These are phyloP conservation scores for Drosophila austrosaltans DNA, from an alignment of 2,888 invertebrate genomes.

Conservation along the genomic window DNA sequence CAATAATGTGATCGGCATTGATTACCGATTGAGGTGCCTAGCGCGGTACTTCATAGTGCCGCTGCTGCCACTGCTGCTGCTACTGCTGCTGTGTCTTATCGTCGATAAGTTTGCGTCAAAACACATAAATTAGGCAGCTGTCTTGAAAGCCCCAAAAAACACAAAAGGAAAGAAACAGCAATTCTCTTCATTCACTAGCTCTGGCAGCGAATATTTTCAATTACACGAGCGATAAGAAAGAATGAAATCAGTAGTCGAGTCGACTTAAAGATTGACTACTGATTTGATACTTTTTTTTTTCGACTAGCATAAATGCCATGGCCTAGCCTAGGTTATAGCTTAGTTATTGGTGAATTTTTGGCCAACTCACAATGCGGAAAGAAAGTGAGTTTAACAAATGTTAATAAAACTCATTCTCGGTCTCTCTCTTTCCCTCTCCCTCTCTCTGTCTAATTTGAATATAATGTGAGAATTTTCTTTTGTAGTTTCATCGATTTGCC, in stretches of 20 bases:
- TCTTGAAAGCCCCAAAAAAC: neutral
- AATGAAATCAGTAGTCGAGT: conserved; percentile 56
- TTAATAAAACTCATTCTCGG: neutral
- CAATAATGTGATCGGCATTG: conserved; percentile 28
- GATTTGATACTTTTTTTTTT: conserved; percentile 47
- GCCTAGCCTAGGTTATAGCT: conserved; percentile 17
- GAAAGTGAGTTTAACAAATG: conserved; percentile 34
- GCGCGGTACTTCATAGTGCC: neutral
- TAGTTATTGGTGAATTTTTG: conserved; percentile 51
- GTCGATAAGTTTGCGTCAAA: conserved; percentile 20
- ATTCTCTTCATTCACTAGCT: conserved; percentile 27
- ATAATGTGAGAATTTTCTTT: neutral
- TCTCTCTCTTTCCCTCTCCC: too few relatives aligned
- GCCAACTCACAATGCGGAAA: conserved; percentile 23
- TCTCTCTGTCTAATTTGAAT: conserved; percentile 30
- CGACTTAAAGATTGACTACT: conserved; percentile 56
- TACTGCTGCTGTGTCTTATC: conserved; percentile 28
- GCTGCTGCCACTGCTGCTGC: too few relatives aligned
- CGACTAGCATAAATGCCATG: conserved; percentile 54
- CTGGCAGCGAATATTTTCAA: conserved; percentile 38
- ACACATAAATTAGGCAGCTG: conserved; percentile 47
- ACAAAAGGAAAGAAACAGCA: too few relatives aligned
- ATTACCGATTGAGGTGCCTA: conserved; percentile 17
- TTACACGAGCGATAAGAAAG: conserved; percentile 53
- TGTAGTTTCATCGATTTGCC: conserved; percentile 16